These are phyloP conservation scores for Eufriesea mexicana DNA, from an alignment of 1,140 invertebrate species.

Conservation along the genomic window DNA sequence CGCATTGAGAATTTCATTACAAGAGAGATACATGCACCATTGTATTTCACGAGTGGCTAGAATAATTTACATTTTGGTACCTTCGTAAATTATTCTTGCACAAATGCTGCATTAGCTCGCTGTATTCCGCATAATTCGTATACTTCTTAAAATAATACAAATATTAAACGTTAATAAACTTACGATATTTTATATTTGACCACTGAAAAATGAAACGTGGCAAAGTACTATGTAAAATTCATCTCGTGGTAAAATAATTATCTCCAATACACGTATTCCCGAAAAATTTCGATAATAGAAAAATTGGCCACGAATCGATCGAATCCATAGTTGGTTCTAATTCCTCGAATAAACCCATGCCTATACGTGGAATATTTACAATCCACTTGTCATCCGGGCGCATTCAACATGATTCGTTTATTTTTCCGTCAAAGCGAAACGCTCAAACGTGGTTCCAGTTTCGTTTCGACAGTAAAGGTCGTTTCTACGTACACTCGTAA, in stretches of 20 bases:
- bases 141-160: not conserved
- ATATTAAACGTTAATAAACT: not conserved
- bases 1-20: slow-evolving; percentile 7
- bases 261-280: not conserved
- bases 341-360: not conserved
- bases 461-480: not conserved
- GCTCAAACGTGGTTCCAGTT: not conserved
- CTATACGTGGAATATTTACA: not conserved
- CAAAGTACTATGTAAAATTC: no score
- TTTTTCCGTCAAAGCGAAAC: not conserved
- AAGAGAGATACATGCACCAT: not conserved
- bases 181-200: not conserved
- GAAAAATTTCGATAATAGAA: not conserved
- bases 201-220: no score
- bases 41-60: not conserved
- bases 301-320: not conserved
- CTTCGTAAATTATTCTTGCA: not conserved
- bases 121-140: not conserved
- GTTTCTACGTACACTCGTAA: slow-evolving; percentile 13
- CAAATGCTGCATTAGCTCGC: not conserved
- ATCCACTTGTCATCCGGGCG: not conserved
- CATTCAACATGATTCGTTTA: no score
- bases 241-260: not conserved
- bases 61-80: slow-evolving; percentile 21
- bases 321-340: not conserved